These are phyloP conservation scores for Limnephilus marmoratus DNA, from an alignment of 2,888 invertebrate genomes.

Conservation along the genomic window DNA sequence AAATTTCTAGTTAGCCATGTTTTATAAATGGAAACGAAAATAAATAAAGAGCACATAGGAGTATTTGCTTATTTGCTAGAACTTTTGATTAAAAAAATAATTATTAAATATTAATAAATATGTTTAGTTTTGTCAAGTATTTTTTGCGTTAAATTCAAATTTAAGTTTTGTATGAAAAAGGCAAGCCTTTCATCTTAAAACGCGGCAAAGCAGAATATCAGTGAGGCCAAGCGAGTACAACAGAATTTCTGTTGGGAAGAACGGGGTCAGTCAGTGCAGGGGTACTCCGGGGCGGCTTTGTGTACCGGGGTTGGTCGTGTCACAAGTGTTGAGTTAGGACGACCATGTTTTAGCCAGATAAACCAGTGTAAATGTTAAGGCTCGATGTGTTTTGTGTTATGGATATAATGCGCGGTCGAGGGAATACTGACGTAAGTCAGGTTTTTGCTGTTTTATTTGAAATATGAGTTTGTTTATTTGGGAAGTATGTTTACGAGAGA, in stretches of 20 bases:
- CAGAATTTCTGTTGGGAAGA: background rate
- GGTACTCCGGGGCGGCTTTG: background rate
- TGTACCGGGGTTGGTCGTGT: background rate
- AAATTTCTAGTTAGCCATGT: too few relatives aligned
- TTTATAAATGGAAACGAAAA: too few relatives aligned
- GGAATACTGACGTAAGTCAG: background rate
- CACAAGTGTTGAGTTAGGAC: slow-evolving; percentile 32
- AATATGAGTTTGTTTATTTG: background rate
- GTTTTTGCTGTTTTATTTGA: background rate
- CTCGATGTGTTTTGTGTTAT: slow-evolving; percentile 11
- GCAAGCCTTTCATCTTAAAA: background rate
- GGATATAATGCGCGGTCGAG: background rate
- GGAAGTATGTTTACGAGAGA: too few relatives aligned
- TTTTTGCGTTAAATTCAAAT: too few relatives aligned
- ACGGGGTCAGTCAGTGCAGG: background rate
- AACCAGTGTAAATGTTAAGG: slow-evolving; percentile 16
- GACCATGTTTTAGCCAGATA: background rate
- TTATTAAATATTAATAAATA: too few relatives aligned
- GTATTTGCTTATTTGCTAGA: too few relatives aligned
- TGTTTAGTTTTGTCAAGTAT: too few relatives aligned
- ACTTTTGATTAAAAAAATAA: too few relatives aligned
- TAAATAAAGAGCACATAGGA: too few relatives aligned
- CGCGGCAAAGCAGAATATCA: background rate
- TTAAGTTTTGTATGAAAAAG: too few relatives aligned
- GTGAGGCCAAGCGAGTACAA: background rate